phyloP scores from a whole-genome alignment of 2,797 vertebrate genomes.

The Malacoraja senta region DNA sequence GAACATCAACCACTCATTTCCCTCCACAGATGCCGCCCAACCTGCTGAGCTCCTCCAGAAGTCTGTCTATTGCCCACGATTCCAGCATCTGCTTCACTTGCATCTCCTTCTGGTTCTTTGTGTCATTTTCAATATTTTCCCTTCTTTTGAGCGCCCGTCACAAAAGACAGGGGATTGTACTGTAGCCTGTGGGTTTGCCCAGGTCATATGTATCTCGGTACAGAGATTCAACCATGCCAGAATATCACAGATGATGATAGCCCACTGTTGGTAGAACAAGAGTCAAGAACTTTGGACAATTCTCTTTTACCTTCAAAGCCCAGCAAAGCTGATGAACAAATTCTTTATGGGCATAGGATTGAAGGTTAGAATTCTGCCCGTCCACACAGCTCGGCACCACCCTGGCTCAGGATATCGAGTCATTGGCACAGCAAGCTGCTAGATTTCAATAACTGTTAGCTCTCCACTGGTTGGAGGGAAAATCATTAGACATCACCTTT shows the following conservation, averaged over 20 bases:
- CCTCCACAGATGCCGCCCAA: no score
- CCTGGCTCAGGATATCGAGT: neutral
- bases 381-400: neutral
- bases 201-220: neutral
- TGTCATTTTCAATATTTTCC: neutral
- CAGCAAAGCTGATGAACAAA: neutral
- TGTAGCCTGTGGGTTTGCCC: neutral
- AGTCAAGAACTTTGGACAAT: neutral
- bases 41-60: no score
- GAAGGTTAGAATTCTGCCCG: neutral
- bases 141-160: neutral
- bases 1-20: no score
- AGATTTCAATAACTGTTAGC: conserved; percentile 16
- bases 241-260: neutral
- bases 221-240: neutral
- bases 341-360: neutral
- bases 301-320: conserved; percentile 1
- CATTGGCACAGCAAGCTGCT: neutral
- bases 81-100: no score
- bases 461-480: neutral
- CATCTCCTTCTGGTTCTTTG: neutral
- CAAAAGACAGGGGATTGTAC: neutral
- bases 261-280: neutral
- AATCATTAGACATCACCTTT: neutral
- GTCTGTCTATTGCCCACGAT: no score